Evolutionary conservation across 2,797 vertebrate genomes (phyloP).

Genomic region (Lates japonicus): DNA sequence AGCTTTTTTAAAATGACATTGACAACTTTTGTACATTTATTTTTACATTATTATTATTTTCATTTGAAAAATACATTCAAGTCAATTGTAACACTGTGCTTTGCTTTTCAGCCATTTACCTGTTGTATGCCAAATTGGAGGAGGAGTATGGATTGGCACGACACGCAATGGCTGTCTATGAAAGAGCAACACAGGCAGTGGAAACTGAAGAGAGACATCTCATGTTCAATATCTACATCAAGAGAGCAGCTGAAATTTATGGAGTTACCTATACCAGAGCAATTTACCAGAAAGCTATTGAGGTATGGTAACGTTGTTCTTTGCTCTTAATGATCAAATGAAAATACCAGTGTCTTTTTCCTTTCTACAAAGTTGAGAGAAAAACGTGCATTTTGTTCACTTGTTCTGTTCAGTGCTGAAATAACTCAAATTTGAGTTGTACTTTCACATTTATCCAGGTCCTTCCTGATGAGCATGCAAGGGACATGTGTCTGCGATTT

Average conservation of each 20-base stretch:
- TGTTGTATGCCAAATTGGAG: conserved; percentile 94
- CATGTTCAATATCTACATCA: conserved; percentile 98
- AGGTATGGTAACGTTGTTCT: conserved; percentile 80
- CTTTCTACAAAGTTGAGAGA: not conserved
- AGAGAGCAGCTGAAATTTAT: conserved; percentile 95
- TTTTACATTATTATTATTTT: not conserved
- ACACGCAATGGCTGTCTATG: conserved; percentile 96
- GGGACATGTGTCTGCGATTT: conserved; percentile 96
- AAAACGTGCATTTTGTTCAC: not conserved
- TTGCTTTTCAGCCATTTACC: conserved; percentile 89
- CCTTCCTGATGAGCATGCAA: conserved; percentile 91
- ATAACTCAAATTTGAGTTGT: not conserved
- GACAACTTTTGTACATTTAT: not conserved
- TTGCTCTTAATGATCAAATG: not conserved
- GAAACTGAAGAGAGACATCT: conserved; percentile 89
- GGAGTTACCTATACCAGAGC: conserved; percentile 94
- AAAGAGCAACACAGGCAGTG: conserved; percentile 93
- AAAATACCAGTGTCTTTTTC: not conserved
- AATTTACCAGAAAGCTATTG: conserved; percentile 96
- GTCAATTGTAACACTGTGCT: not conserved
- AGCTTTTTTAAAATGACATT: not conserved
- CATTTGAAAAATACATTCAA: not conserved
- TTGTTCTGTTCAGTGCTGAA: not conserved
- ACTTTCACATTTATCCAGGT: conserved; percentile 80
- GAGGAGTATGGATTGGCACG: conserved; percentile 94